Percentiles rank a stretch among this genome's conserved stretches.
phyloP scores from a whole-genome alignment of 2,888 invertebrate genomes.

The Drosophila meridionalis region DNA sequence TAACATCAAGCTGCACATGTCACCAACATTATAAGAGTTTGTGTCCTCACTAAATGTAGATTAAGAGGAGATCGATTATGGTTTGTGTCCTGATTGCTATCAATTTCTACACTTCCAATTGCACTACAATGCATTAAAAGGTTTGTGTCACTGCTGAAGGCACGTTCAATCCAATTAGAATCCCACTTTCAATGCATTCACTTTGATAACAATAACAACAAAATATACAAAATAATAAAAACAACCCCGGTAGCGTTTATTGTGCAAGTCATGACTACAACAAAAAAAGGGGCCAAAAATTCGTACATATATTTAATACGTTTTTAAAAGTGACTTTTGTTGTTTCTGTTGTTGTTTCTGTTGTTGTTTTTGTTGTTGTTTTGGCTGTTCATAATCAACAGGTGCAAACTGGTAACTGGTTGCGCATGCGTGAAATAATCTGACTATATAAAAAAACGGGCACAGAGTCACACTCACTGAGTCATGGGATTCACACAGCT shows the following conservation, averaged over 20 bases:
- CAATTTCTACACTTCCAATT: neutral
- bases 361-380: slow-evolving; percentile 7
- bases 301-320: slow-evolving; percentile 9
- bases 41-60: slow-evolving; percentile 2
- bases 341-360: slow-evolving; percentile 2
- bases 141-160: slow-evolving; percentile 8
- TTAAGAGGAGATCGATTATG: neutral
- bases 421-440: slow-evolving; percentile 53
- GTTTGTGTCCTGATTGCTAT: neutral
- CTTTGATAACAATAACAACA: neutral
- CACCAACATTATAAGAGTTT: neutral
- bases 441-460: slow-evolving; percentile 27
- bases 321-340: slow-evolving; percentile 6
- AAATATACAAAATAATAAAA: slow-evolving; percentile 4
- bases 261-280: slow-evolving; percentile 37
- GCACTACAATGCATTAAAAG: neutral
- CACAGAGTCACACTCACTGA: slow-evolving; percentile 24
- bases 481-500: slow-evolving; percentile 30
- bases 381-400: slow-evolving; percentile 17
- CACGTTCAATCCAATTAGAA: neutral
- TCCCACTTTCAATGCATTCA: slow-evolving; percentile 1
- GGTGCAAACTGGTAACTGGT: slow-evolving; percentile 56
- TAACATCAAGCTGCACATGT: neutral
- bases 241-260: slow-evolving; percentile 21
- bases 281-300: slow-evolving; percentile 19